Evolutionary conservation across 2,888 invertebrate genomes (phyloP), one percentile per base, ranked within the genome.

Genomic region (Margaritifera margaritifera): DNA sequence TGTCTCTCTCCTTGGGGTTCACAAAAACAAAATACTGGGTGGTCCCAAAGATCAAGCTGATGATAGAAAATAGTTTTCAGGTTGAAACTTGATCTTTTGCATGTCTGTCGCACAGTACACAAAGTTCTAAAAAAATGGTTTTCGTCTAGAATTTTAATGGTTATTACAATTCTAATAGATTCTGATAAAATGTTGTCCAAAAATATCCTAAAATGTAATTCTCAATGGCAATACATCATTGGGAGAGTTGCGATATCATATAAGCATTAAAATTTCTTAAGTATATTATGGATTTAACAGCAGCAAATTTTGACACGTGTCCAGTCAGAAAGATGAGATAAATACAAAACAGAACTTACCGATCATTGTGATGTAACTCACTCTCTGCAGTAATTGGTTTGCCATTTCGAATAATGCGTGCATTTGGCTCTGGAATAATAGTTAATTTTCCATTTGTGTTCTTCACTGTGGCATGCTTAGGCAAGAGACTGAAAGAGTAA

Each of bases 11-110:
- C 56, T 83, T 81, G 0, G 92, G 92, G 79, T 92, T 90, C 53
- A 90, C 88, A 82, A 91, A 92, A 3, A 92, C 90, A 86, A 91
- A 92, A 62, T 92, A 84, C 83, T 92, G 92, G 42, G 91, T 91
- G 20, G 91, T 91, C 18, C 92, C 92, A 80, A 92, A 92, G 69
- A 92, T 83, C 22, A 92, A 80, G 76, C 92, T 91, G 77, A 27
- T 81, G 69, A 55, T 60, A 64, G 53, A 27, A 27, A 4, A 53
- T 42, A 42, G 42, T 42, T 42, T 42, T 11, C 42, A 42, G 42
- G 42, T 42, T 42, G 15, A 42, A 42, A 42, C 42, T 42, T 42
- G 2, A 4, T 42, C 1, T 42, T 42, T 42, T 42, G 15, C 42
- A 42, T 42, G 15, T 42, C 42, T 42, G 42, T 15, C 15, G 15